Conservation (phyloP, 2,113 vertebrate species). For the Ceyx cyanopectus region DNA sequence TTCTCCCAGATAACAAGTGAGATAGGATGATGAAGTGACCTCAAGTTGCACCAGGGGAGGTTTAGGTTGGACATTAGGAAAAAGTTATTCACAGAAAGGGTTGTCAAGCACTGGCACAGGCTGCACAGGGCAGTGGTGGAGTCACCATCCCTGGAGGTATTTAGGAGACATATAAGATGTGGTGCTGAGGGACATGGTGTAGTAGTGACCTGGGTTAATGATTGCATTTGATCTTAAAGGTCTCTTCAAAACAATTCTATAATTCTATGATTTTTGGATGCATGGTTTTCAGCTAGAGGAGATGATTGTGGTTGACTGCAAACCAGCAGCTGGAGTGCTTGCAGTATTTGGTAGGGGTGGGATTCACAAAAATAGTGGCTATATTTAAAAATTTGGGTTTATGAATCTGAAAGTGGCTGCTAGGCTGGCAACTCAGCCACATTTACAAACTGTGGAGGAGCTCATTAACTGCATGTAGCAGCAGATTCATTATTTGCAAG, state of each 20-base stretch:
- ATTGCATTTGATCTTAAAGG: too few relatives aligned
- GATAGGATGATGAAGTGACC: not conserved
- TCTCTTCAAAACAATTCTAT: not conserved
- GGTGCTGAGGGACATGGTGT: not conserved
- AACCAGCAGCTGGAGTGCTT: not conserved
- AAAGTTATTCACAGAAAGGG: not conserved
- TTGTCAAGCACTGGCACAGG: not conserved
- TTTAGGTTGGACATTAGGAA: not conserved
- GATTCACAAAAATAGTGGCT: not conserved
- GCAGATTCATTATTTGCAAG: constrained; percentile 12
- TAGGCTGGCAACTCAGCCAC: not conserved
- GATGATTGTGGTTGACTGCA: not conserved
- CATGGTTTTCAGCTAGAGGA: not conserved
- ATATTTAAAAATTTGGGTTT: not conserved
- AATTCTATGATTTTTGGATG: not conserved
- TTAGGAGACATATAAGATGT: not conserved
- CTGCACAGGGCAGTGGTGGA: not conserved
- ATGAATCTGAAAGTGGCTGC: not conserved
- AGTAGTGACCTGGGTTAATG: not conserved
- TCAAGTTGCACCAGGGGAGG: not conserved
- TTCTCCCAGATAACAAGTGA: not conserved
- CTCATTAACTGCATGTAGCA: not conserved
- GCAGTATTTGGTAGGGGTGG: not conserved
- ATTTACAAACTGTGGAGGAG: not conserved
- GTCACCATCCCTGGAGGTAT: not conserved